Conservation (phyloP, 53 echinoderm and acorn worm species). For the Zoroaster sp. region DNA sequence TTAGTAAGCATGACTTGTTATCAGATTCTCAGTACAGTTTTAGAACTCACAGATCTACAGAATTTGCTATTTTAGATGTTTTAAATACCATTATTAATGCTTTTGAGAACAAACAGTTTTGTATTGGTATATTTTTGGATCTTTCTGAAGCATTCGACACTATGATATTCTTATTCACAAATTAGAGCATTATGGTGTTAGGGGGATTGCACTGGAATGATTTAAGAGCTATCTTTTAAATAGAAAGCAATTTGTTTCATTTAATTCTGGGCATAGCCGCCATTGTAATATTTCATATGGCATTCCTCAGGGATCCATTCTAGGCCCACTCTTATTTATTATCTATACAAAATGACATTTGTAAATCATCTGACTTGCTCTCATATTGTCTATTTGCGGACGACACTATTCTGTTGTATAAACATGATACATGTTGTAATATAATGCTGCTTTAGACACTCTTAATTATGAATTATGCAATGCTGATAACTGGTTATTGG, state of each 20-base stretch:
- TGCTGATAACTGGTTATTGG: neutral
- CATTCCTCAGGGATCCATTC: neutral
- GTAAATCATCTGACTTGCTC: neutral
- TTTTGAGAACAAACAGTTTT: neutral
- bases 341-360: neutral
- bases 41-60: neutral
- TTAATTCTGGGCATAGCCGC: neutral
- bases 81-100: neutral
- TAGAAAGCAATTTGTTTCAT: neutral
- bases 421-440: neutral
- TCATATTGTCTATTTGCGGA: neutral
- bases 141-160: neutral
- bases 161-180: neutral
- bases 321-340: neutral
- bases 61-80: neutral
- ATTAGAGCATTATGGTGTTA: neutral
- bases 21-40: neutral
- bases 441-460: neutral
- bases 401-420: neutral
- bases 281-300: neutral
- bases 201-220: neutral
- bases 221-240: neutral
- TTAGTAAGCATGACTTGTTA: neutral
- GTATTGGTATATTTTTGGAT: neutral
- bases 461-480: neutral